phyloP scores from a whole-genome alignment of 2,113 vertebrate species.

The Zapornia atra region DNA sequence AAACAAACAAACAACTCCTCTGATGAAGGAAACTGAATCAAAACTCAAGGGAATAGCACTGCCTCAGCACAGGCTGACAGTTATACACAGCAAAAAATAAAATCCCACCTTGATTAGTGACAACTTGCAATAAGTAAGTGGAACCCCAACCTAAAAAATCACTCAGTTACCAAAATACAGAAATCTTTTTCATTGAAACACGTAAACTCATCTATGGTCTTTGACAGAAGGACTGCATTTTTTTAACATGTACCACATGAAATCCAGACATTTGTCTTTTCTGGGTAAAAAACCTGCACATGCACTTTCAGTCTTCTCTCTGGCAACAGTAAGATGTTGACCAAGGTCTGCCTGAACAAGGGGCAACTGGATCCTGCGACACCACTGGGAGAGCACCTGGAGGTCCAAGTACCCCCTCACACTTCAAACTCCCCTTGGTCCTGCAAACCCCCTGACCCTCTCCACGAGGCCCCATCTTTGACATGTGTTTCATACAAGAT shows the following conservation, averaged over 20 bases:
- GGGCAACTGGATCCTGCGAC: not conserved
- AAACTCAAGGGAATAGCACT: not conserved
- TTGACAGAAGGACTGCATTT: not conserved
- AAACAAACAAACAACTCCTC: not conserved
- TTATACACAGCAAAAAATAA: not conserved
- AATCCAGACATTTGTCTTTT: not conserved
- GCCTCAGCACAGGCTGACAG: not conserved
- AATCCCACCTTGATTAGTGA: not conserved
- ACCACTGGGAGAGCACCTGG: not conserved
- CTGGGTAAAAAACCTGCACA: not conserved
- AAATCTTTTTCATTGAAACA: not conserved
- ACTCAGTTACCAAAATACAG: not conserved
- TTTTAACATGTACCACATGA: fast-evolving
- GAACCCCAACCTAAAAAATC: not conserved
- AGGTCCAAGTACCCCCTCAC: not conserved
- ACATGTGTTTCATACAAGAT: fast-evolving
- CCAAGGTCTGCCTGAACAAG: not conserved
- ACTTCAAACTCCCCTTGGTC: not conserved
- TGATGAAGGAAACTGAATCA: not conserved
- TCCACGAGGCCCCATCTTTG: not conserved
- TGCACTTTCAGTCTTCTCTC: not conserved
- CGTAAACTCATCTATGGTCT: not conserved
- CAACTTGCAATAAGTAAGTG: not conserved
- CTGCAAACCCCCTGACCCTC: not conserved
- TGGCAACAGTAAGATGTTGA: not conserved